Evolutionary conservation across 2,797 vertebrate species (phyloP).

Genomic region (Lophura swinhoii): DNA sequence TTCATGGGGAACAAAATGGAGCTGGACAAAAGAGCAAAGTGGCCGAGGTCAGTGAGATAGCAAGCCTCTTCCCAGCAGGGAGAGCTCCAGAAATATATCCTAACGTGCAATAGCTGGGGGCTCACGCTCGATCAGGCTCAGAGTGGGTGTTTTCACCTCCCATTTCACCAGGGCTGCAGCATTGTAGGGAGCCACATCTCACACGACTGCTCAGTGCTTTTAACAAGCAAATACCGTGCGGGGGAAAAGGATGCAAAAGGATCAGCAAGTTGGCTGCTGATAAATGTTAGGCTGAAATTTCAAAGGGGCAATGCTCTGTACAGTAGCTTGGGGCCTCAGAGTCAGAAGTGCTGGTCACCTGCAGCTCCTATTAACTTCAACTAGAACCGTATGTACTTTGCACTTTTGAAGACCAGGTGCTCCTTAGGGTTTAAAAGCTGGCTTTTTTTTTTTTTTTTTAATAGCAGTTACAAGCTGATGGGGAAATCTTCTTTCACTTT

Average conservation of each 20-base stretch:
- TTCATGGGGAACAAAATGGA: background rate
- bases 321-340: slow-evolving; percentile 3
- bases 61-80: background rate
- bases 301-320: background rate
- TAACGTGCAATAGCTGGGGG: background rate
- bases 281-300: slow-evolving; percentile 35
- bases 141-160: background rate
- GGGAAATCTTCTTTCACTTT: background rate
- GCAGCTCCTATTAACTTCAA: slow-evolving; percentile 40
- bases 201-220: background rate
- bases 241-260: background rate
- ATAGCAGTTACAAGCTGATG: background rate
- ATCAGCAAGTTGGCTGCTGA: background rate
- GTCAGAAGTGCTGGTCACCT: slow-evolving; percentile 37
- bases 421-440: slow-evolving; percentile 28
- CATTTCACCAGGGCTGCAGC: background rate
- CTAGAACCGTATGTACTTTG: background rate
- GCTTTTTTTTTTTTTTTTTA: background rate
- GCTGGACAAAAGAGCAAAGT: slow-evolving; percentile 14
- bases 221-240: slow-evolving; percentile 9
- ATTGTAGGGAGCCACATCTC: background rate
- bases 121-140: fast-evolving
- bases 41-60: background rate
- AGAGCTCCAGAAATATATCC: background rate
- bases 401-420: slow-evolving; percentile 15